Base-by-base conservation (phyloP, 2,797 vertebrate genomes). In the Carduelis carduelis region DNA sequence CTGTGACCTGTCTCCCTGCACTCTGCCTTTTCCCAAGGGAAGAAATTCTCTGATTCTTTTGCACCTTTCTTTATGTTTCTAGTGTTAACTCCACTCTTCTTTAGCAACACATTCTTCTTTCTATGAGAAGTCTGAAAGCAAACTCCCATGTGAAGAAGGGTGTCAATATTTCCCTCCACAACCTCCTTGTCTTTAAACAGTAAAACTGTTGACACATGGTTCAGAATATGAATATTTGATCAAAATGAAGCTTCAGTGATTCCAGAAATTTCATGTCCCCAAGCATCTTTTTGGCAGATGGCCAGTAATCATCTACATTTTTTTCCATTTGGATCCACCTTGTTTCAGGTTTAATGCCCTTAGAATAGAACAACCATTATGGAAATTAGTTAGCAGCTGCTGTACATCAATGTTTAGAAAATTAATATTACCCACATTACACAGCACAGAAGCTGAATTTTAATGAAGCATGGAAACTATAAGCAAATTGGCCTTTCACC, bases 361-460 rank as follows among this genome's bases (percentile, higher is more conserved):
- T 96, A 96, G 92, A 97, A 95, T 96, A 98, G 83, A 95, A 96
- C 88, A 85, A 95, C 96, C 95, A 97, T 98, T 98, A 98, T 97
- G 97, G 97, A 98, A 98, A 98, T 98, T 96, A 97, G 97, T 97
- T 96, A 97, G 97, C 97, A 98, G 97, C 97, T 97, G 97, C 97
- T 97, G 90, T 98, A 97, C 96, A 95, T 93, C 95, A 98, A 97
- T 98, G 98, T 98, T 98, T 98, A 98, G 98, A 97, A 97, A 98
- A 98, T 98, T 98, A 98, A 98, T 98, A 98, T 97, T 97, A 95
- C 96, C 95, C 89, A 95, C 96, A 97, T 97, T 97, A 97, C 96
- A 89, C 87, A 95, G 93, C 53, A 95, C 34, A 83, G 96, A 97
- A 95, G 93, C 79, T 95, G 98, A 98, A 98, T 98, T 98, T 97